phyloP scores from a whole-genome alignment of 2,113 vertebrate genomes.

The Willisornis vidua region DNA sequence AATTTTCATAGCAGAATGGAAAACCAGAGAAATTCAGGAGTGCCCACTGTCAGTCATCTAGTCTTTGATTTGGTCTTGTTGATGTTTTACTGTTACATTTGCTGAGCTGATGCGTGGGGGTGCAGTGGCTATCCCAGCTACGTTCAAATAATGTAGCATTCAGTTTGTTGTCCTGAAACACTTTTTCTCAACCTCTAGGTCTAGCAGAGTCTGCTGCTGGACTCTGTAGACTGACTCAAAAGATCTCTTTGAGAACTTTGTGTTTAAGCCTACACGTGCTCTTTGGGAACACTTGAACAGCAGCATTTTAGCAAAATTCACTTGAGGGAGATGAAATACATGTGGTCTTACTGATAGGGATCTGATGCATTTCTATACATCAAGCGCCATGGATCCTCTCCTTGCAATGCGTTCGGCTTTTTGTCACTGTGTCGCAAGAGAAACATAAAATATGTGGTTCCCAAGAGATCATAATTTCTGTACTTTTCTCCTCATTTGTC shows the following conservation, averaged over 20 bases:
- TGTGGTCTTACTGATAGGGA: neutral
- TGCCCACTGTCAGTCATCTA: neutral
- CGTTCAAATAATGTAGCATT: neutral
- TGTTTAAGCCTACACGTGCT: neutral
- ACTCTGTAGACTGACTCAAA: neutral
- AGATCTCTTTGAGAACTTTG: neutral
- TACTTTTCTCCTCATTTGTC: constrained; percentile 4
- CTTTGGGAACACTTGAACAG: neutral
- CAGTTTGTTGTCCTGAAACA: neutral
- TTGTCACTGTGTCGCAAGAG: neutral
- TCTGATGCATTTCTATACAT: neutral
- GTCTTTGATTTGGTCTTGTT: neutral
- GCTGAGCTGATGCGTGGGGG: neutral
- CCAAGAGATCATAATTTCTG: neutral
- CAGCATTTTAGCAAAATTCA: neutral
- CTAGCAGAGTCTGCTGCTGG: neutral
- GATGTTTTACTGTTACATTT: neutral
- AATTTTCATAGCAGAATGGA: neutral
- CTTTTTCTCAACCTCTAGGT: neutral
- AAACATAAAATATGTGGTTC: neutral
- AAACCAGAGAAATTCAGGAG: neutral
- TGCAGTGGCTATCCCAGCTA: neutral
- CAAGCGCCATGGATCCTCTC: neutral
- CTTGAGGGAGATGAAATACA: neutral
- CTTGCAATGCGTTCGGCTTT: neutral